Evolutionary conservation across 2,888 invertebrate genomes (phyloP), one percentile per base, ranked within the genome.

Genomic region (Clusia tigrina): DNA sequence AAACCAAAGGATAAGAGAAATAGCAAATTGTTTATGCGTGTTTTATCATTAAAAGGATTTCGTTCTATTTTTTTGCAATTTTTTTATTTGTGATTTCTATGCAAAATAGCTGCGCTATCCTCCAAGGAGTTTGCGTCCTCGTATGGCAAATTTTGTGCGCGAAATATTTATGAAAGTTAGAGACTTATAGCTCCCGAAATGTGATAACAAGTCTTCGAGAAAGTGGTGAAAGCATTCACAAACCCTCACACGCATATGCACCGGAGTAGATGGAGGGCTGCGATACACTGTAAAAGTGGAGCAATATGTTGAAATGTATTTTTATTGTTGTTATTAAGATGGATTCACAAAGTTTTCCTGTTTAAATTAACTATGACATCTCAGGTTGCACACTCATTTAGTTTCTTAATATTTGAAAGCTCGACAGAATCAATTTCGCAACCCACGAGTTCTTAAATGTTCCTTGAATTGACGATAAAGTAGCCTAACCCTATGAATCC

Each of bases 21-120:
- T 60, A 62, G 63, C 67, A 70, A 70, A 70, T 71, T 71, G 70
- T 69, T 68, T 71, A 68, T 69, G 71, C 67, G 60, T 67, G 68
- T 68, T 69, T 70, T 70, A 72, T 69, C 69, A 69, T 69, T 68
- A 69, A 70, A 69, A 66, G 68, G 63, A 67, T 67, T 67, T 64
- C 56, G 6, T 32, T 15, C 48, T 48, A 18, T 48, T 22, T 6
- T 2, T 52, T 52, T 24, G 22, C 10, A 20, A 5, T 22, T 6
- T 18, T 52, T 23, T 52, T 54, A 25, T 26, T 23, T 48, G 48
- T 48, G 20, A 48, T 48, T 20, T 48, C 48, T 48, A 48, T 48
- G 48, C 48, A 48, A 48, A 48, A 20, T 48, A 48, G 48, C 48
- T 48, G 48, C 48, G 48, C 2, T 12, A 48, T 48, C 22, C 48